A percentile compares a stretch with the other conserved stretches of the same genome.
Evolutionary conservation across 2,113 vertebrate genomes (phyloP).

Genomic region (Agapornis roseicollis): DNA sequence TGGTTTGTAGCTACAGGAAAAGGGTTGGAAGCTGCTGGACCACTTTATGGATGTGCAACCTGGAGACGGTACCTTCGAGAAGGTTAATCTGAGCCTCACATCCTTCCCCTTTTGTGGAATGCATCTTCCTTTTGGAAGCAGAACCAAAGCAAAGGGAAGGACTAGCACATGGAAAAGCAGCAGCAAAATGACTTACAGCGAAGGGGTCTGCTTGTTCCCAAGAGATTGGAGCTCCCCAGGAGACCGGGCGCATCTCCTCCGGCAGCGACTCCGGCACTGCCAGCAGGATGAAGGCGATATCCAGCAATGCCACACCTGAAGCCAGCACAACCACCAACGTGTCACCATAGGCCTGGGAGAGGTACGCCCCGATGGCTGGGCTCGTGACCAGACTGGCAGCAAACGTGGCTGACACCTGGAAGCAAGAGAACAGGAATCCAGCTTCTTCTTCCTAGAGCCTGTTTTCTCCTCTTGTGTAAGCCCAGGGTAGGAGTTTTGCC

Average conservation of each 20-base stretch:
- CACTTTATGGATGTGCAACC: not conserved
- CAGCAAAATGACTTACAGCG: slow-evolving; percentile 74
- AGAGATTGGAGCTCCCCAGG: slow-evolving; percentile 90
- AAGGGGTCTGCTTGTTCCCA: slow-evolving; percentile 92
- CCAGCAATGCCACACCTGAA: slow-evolving; percentile 86
- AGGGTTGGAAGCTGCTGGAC: not conserved
- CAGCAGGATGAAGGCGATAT: slow-evolving; percentile 91
- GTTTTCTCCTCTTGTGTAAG: not conserved
- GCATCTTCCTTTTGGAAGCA: not conserved
- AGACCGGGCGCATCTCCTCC: slow-evolving; percentile 90
- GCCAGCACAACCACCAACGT: slow-evolving; percentile 88
- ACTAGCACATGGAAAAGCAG: not conserved
- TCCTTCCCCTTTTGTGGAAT: not conserved
- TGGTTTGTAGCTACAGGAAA: not conserved
- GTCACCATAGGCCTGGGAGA: slow-evolving; percentile 84
- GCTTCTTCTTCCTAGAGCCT: not conserved
- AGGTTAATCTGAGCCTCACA: not conserved
- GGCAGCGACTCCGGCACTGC: slow-evolving; percentile 90
- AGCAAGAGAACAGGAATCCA: not conserved
- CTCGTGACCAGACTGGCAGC: slow-evolving; percentile 91
- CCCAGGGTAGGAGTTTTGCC: not conserved
- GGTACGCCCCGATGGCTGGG: slow-evolving; percentile 88
- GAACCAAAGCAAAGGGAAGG: not conserved
- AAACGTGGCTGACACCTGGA: slow-evolving; percentile 90
- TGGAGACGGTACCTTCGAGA: not conserved